Percentiles rank a stretch among this genome's conserved stretches.
Evolutionary conservation across 2,113 vertebrate species (phyloP).

Genomic region (Pungitius pungitius): DNA sequence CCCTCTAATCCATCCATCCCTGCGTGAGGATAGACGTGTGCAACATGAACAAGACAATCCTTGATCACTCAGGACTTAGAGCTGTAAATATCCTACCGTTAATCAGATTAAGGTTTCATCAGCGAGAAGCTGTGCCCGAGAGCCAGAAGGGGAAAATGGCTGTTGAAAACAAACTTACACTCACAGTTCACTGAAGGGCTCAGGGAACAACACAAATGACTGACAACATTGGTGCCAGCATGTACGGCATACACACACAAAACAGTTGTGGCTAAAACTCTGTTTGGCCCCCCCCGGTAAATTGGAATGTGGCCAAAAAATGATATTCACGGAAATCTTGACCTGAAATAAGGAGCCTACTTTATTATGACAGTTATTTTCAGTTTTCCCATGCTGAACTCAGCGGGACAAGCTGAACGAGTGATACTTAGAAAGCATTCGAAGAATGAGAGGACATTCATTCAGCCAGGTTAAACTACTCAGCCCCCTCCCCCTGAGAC

Average conservation of each 20-base stretch:
- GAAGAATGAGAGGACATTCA: slow-evolving; percentile 59
- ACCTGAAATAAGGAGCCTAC: not conserved
- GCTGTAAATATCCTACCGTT: slow-evolving; percentile 74
- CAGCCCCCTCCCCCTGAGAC: slow-evolving; percentile 39
- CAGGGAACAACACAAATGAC: not conserved
- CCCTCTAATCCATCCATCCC: slow-evolving; percentile 6
- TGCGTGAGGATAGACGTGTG: slow-evolving; percentile 7
- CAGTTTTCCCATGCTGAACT: slow-evolving; percentile 27
- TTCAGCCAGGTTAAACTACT: slow-evolving; percentile 29
- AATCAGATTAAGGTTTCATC: slow-evolving; percentile 74
- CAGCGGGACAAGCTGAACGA: slow-evolving; percentile 28
- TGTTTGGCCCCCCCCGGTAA: not conserved
- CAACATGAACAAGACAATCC: slow-evolving; percentile 62
- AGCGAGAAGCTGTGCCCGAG: slow-evolving; percentile 33
- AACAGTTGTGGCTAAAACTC: not conserved
- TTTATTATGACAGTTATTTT: not conserved
- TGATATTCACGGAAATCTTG: not conserved
- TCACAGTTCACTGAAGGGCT: slow-evolving; percentile 17
- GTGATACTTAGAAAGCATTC: slow-evolving; percentile 28
- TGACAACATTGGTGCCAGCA: not conserved
- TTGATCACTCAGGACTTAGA: slow-evolving; percentile 65
- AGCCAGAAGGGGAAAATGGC: slow-evolving; percentile 14
- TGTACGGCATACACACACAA: not conserved
- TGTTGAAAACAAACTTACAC: slow-evolving; percentile 31
- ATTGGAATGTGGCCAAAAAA: not conserved